Conservation (phyloP, 1,140 invertebrate genomes). For the Zaprionus davidi region DNA sequence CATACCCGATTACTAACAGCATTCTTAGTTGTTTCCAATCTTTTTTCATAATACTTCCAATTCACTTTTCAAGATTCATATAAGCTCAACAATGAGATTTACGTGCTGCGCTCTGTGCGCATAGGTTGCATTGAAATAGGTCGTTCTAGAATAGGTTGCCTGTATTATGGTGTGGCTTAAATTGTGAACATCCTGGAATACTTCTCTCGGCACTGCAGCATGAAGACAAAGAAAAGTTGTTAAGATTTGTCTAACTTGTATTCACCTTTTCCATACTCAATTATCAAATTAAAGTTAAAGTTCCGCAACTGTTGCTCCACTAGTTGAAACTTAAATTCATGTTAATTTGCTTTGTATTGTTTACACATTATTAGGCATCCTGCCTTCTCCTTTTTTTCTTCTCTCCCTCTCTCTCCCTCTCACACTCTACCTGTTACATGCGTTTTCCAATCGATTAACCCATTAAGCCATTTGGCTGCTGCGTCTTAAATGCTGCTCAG, state of each 20-base stretch:
- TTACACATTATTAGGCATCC: neutral
- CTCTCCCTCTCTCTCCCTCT: neutral
- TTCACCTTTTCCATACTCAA: neutral
- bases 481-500: neutral
- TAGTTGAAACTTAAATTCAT: neutral
- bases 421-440: neutral
- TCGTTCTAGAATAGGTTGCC: neutral
- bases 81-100: too few species aligned
- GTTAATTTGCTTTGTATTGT: neutral
- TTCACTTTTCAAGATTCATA: too few species aligned
- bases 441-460: constrained; percentile 6
- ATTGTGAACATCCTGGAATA: too few species aligned
- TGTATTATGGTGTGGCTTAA: too few species aligned
- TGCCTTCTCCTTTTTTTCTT: neutral
- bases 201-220: too few species aligned
- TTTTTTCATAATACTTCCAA: too few species aligned
- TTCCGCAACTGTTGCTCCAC: neutral
- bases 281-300: neutral
- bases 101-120: too few species aligned
- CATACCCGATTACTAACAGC: too few species aligned
- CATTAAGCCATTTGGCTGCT: neutral
- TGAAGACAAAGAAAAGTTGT: too few species aligned
- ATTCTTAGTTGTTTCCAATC: too few species aligned
- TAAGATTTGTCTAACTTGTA: neutral
- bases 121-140: neutral